Base-by-base conservation (phyloP, 1,140 invertebrate species). In the Drosophila ohnishii region DNA sequence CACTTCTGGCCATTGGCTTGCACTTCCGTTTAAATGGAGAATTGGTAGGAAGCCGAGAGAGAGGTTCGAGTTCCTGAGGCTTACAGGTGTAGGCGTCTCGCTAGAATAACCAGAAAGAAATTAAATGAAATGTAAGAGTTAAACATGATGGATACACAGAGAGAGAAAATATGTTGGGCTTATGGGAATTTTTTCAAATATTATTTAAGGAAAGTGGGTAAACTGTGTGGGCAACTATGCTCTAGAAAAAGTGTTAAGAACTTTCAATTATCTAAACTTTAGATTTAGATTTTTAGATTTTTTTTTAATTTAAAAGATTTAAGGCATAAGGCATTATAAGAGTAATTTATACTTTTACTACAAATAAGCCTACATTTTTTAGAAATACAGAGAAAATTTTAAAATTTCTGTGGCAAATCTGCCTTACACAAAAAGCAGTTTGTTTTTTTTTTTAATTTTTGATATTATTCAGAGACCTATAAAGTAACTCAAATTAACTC, bases 1-100 rank as follows among this genome's bases (percentile, higher is more conserved):
- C 79, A 79, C 78, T 87, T 87, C 66, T 88, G 84, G 75, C 55
- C 83, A 87, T 71, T 88, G 76, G 84, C 76, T 87, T 64, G 83
- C 75, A 87, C 83, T 87, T 87, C 83, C 83, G 83, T 67, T 87
- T 67, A 30, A 67, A 66, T 22, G 61, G 13, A 28, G 25, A 53
- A 62, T 53, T 28, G 59, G 19, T 35, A 32, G 47, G 14, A 65
- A 51, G 61, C 44, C 19, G 1, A 30, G 19, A 22, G 42, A 5
- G 19, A 7, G 16, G 10, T 32, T 22, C 28, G 35, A 39, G 66
- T 56, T 35, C 58, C 51, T 53, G 2, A 22, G 60, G 56, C 66
- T 65, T 67, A 87, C 83, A 87, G 83, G 84, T 87, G 66, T 71
- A 34, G 69, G 69, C 53, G 69, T 71, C n/a, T 28, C 44, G 53